Percentiles rank a stretch among this genome's conserved stretches.
Evolutionary conservation across 2,797 vertebrate genomes (phyloP).

Genomic region (Cercopithecus neglectus): DNA sequence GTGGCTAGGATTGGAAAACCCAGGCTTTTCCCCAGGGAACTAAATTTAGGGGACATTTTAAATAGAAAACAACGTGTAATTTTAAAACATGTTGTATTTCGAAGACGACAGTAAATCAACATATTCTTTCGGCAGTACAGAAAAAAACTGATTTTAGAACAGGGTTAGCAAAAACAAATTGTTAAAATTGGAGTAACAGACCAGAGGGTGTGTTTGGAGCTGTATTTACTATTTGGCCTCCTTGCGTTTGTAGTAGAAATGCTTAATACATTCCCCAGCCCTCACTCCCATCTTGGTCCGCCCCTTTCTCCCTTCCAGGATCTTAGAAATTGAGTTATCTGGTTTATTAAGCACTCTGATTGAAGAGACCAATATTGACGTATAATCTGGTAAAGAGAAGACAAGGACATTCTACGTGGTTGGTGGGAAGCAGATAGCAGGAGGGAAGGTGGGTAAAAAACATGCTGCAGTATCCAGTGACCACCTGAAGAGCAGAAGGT

Average conservation of each 20-base stretch:
- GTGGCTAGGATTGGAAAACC: not conserved
- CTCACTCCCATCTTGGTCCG: fast-evolving
- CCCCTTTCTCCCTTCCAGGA: not conserved
- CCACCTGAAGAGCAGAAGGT: not conserved
- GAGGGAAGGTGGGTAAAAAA: not conserved
- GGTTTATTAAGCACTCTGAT: not conserved
- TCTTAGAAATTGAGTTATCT: not conserved
- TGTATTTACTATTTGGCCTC: not conserved
- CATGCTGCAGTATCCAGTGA: no score
- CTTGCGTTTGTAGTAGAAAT: not conserved
- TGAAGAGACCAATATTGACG: not conserved
- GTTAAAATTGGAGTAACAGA: not conserved
- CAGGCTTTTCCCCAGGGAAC: not conserved
- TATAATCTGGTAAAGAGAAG: not conserved
- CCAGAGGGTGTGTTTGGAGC: not conserved
- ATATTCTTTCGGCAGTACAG: not conserved
- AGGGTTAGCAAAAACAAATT: not conserved
- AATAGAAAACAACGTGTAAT: not conserved
- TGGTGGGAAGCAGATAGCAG: not conserved
- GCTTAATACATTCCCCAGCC: not conserved
- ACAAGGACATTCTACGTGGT: not conserved
- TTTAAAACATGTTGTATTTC: not conserved
- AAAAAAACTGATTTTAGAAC: not conserved
- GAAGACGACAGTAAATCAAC: not conserved
- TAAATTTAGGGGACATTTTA: not conserved